Conservation (phyloP, 2,113 vertebrate species). For the Carettochelys insculpta region DNA sequence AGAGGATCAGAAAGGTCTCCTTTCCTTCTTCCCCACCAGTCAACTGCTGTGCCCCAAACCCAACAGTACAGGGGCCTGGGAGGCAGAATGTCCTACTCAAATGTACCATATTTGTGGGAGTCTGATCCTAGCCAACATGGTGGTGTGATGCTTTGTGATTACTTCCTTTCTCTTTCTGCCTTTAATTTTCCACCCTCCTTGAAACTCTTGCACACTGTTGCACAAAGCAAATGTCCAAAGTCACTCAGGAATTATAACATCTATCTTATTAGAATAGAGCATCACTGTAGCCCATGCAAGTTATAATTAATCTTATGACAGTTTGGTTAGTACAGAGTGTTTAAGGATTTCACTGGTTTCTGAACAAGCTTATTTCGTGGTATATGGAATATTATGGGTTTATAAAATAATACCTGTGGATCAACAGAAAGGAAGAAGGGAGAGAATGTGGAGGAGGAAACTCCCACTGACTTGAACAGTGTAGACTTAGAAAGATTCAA, state of each 20-base stretch:
- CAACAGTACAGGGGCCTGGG: not conserved
- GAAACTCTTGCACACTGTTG: not conserved
- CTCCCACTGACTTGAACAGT: not conserved
- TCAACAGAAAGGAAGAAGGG: not conserved
- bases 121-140: not conserved
- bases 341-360: not conserved
- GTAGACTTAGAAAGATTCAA: not conserved
- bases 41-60: not conserved
- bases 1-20: not conserved
- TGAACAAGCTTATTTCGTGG: not conserved
- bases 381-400: not conserved
- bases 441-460: not conserved
- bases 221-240: not conserved
- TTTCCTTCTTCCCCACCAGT: not conserved
- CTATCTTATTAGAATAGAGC: not conserved
- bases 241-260: not conserved
- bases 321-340: not conserved
- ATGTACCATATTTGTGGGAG: not conserved
- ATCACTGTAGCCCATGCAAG: not conserved
- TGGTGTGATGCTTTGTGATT: not conserved
- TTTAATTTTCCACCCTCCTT: not conserved
- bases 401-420: not conserved
- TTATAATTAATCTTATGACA: not conserved
- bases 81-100: not conserved
- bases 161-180: not conserved